These are phyloP conservation scores for Sarcophaga caerulescens DNA, from an alignment of 2,888 invertebrate genomes.

Conservation along the genomic window DNA sequence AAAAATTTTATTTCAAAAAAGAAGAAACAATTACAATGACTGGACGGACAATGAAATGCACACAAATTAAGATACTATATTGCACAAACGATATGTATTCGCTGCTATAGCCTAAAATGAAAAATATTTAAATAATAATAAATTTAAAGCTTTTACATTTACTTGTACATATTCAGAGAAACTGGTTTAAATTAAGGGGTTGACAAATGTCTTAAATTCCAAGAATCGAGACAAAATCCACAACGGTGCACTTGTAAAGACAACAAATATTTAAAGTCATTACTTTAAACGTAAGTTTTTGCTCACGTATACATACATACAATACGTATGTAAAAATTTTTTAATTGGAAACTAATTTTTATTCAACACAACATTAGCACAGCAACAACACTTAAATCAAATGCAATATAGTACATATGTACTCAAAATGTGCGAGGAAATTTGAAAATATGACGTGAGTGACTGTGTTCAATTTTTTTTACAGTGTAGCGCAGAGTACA, in stretches of 20 bases:
- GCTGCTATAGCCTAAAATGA: not conserved
- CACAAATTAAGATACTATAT: not conserved
- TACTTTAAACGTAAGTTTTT: constrained; percentile 25
- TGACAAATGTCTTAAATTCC: constrained; percentile 30
- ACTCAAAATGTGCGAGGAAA: not conserved
- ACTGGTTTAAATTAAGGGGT: constrained; percentile 24
- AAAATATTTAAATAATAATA: not conserved
- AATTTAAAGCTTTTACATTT: not conserved
- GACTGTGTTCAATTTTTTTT: not conserved
- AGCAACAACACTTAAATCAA: not conserved
- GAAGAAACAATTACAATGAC: not conserved
- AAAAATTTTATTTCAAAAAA: not conserved
- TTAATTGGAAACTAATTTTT: not conserved
- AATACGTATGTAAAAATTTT: no score
- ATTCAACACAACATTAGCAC: constrained; percentile 20
- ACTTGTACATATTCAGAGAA: not conserved
- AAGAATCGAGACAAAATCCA: constrained; percentile 1
- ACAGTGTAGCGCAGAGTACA: constrained; percentile 12
- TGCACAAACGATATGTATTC: not conserved
- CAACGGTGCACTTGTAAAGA: constrained; percentile 44
- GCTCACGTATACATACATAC: not conserved
- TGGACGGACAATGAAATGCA: not conserved
- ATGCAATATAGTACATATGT: no score
- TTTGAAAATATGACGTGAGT: constrained; percentile 4
- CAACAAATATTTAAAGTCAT: constrained; percentile 54